phyloP scores from a whole-genome alignment of 2,797 vertebrate species.

The Pygocentrus nattereri region DNA sequence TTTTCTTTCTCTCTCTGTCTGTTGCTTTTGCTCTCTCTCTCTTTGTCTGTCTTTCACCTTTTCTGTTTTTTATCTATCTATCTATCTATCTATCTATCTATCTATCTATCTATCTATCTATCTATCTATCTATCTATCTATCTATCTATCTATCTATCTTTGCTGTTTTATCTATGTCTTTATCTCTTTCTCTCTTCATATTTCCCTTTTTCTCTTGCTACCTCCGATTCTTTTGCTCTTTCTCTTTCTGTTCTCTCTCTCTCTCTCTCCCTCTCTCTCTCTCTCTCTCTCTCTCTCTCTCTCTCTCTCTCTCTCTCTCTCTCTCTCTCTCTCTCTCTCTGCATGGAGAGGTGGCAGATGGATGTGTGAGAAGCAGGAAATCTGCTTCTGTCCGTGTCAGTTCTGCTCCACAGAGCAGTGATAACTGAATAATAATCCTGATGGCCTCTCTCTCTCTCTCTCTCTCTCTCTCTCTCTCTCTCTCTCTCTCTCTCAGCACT shows the following conservation, averaged over 20 bases:
- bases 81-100: constrained; percentile 21
- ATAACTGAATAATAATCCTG: constrained; percentile 84
- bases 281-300: constrained; percentile 59
- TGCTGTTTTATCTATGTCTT: background rate
- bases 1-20: background rate
- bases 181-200: background rate
- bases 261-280: constrained; percentile 23
- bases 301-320: constrained; percentile 32
- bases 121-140: background rate
- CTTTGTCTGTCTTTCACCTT: constrained; percentile 37
- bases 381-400: constrained; percentile 84
- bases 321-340: constrained; percentile 64
- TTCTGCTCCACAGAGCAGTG: constrained; percentile 81
- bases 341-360: constrained; percentile 81
- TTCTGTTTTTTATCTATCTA: constrained; percentile 50
- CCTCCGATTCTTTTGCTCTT: too few relatives aligned
- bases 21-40: background rate
- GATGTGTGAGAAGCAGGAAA: constrained; percentile 83
- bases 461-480: constrained; percentile 62
- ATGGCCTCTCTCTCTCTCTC: constrained; percentile 61
- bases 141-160: background rate
- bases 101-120: background rate
- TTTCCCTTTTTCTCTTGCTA: background rate
- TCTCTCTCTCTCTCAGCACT: constrained; percentile 47
- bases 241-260: background rate